Evolutionary conservation across 2,113 vertebrate genomes (phyloP).

Genomic region (Tachysurus vachellii): DNA sequence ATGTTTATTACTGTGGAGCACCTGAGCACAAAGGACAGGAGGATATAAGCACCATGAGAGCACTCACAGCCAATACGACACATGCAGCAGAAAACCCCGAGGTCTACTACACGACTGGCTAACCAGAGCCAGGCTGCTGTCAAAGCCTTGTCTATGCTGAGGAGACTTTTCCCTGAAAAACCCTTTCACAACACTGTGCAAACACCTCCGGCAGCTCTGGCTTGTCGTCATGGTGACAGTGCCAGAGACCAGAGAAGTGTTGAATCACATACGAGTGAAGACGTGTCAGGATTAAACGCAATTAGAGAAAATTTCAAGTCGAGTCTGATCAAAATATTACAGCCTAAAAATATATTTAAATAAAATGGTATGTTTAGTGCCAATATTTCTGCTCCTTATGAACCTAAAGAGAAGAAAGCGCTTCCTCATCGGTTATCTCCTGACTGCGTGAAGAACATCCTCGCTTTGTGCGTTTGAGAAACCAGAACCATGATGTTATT

Average conservation of each 20-base stretch:
- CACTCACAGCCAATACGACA: background rate
- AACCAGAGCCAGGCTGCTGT: background rate
- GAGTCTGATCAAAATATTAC: background rate
- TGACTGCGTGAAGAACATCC: background rate
- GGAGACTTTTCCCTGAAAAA: background rate
- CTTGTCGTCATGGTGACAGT: slow-evolving; percentile 59
- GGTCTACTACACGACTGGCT: background rate
- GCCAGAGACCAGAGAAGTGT: slow-evolving; percentile 21
- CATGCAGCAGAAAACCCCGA: background rate
- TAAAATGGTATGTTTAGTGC: background rate
- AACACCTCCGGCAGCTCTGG: background rate
- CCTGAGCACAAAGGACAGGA: slow-evolving; percentile 52
- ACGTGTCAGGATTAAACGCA: background rate
- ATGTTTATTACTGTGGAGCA: slow-evolving; percentile 73
- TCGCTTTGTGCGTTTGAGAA: too few relatives aligned
- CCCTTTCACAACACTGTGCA: background rate
- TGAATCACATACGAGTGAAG: slow-evolving; percentile 53
- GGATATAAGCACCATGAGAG: background rate
- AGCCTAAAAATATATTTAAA: background rate
- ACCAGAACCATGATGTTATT: too few relatives aligned
- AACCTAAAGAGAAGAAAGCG: background rate
- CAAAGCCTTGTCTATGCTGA: too few relatives aligned
- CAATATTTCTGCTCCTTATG: background rate
- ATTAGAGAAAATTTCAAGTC: too few relatives aligned
- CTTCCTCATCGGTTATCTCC: background rate